Percentiles rank a stretch among this genome's conserved stretches.
Evolutionary conservation across 2,888 invertebrate genomes (phyloP).

Genomic region (Junonia oenone): DNA sequence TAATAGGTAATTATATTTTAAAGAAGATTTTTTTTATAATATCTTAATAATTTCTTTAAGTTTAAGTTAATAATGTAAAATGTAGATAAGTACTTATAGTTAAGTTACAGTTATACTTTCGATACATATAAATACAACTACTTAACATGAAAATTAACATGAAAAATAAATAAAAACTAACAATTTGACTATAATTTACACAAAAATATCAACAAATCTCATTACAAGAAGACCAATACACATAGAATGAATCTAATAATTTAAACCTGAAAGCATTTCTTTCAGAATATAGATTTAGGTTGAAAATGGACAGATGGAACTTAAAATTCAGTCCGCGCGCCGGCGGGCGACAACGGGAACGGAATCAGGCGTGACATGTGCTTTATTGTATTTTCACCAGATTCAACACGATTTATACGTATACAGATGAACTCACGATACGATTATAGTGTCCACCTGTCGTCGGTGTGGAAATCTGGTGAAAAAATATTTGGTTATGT

Average conservation of each 20-base stretch:
- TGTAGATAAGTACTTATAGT: no score
- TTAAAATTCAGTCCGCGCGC: conserved; percentile 49
- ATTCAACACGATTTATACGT: conserved; percentile 23
- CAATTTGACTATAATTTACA: no score
- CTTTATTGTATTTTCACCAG: conserved; percentile 51
- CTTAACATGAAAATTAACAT: neutral
- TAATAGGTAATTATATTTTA: no score
- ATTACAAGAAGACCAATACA: neutral
- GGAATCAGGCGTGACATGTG: conserved; percentile 44
- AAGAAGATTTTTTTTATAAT: no score
- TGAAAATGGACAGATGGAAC: conserved; percentile 37
- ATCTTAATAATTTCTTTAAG: no score
- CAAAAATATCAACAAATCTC: neutral
- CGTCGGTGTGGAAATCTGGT: neutral
- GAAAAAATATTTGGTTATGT: neutral
- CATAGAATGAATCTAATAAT: neutral
- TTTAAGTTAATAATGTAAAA: no score
- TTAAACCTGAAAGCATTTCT: conserved; percentile 6
- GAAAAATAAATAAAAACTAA: neutral
- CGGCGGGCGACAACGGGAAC: conserved; percentile 33
- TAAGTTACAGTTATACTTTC: no score
- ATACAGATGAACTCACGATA: conserved; percentile 9
- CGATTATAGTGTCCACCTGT: conserved; percentile 3
- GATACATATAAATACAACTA: no score
- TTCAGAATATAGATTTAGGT: conserved; percentile 36